Conservation (phyloP, 92 coral and sea anemone genomes). For the Paragorgia papillata region DNA sequence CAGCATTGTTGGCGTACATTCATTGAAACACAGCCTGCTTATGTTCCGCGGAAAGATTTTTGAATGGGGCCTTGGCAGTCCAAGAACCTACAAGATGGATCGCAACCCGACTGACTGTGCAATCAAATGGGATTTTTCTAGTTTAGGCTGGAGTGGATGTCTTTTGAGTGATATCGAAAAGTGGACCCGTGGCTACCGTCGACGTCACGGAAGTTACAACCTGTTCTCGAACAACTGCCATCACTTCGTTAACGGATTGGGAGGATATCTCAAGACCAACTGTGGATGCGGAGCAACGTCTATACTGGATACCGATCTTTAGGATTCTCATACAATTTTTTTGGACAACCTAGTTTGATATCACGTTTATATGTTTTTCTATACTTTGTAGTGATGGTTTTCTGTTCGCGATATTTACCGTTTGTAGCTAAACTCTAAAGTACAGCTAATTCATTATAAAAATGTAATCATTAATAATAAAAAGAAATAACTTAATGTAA, state of each 20-base stretch:
- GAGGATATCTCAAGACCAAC: neutral
- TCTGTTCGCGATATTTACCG: too few relatives aligned
- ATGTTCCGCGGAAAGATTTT: constrained; percentile 16
- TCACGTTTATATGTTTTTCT: too few relatives aligned
- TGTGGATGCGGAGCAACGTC: neutral
- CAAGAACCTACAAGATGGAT: neutral
- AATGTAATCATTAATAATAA: too few relatives aligned
- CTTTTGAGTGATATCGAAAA: neutral
- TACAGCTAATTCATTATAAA: too few relatives aligned
- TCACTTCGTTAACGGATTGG: constrained; percentile 6
- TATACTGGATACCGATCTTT: too few relatives aligned
- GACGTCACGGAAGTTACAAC: neutral
- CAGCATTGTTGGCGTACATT: neutral
- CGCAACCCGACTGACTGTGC: neutral
- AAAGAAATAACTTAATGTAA: too few relatives aligned
- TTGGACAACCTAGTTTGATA: too few relatives aligned
- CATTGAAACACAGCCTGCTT: neutral
- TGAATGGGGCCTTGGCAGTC: constrained; percentile 4
- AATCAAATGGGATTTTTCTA: neutral
- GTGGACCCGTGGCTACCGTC: too few relatives aligned
- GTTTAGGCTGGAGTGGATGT: constrained; percentile 7
- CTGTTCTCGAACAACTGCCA: neutral
- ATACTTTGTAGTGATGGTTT: too few relatives aligned
- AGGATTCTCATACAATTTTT: too few relatives aligned
- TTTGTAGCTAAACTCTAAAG: too few relatives aligned